Conservation (phyloP, 2,888 invertebrate genomes). For the Apamea anceps region DNA sequence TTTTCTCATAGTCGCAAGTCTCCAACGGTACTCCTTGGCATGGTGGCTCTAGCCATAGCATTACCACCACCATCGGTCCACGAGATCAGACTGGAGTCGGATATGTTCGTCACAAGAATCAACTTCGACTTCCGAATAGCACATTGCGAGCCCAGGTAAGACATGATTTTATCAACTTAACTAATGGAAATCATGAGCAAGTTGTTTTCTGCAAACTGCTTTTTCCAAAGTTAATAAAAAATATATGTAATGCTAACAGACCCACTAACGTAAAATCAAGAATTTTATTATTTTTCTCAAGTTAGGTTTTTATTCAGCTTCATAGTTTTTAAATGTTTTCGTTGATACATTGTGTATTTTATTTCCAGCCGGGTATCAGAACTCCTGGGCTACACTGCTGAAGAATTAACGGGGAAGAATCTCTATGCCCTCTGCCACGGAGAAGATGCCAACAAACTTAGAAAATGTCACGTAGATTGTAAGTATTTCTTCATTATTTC, state of each 20-base stretch:
- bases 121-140: slow-evolving; percentile 99
- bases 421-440: slow-evolving; percentile 98
- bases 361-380: slow-evolving; percentile 94
- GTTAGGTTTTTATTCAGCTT: neutral
- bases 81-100: slow-evolving; percentile 98
- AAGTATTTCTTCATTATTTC: slow-evolving; percentile 88
- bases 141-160: slow-evolving; percentile 98
- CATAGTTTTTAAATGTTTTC: neutral
- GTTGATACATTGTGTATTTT: slow-evolving; percentile 49
- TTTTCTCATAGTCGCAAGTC: slow-evolving; percentile 97
- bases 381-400: slow-evolving; percentile 97
- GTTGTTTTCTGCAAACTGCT: neutral
- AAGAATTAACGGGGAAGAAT: slow-evolving; percentile 98
- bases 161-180: neutral
- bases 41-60: slow-evolving; percentile 98
- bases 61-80: slow-evolving; percentile 99
- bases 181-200: neutral
- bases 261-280: neutral
- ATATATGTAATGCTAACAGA: neutral
- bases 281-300: neutral
- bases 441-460: slow-evolving; percentile 97
- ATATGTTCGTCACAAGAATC: slow-evolving; percentile 99
- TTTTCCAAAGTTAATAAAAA: neutral
- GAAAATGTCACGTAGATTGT: slow-evolving; percentile 99
- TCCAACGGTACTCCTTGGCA: slow-evolving; percentile 96